Evolutionary conservation across 2,797 vertebrate species (phyloP).

Genomic region (Rhinophrynus dorsalis): DNA sequence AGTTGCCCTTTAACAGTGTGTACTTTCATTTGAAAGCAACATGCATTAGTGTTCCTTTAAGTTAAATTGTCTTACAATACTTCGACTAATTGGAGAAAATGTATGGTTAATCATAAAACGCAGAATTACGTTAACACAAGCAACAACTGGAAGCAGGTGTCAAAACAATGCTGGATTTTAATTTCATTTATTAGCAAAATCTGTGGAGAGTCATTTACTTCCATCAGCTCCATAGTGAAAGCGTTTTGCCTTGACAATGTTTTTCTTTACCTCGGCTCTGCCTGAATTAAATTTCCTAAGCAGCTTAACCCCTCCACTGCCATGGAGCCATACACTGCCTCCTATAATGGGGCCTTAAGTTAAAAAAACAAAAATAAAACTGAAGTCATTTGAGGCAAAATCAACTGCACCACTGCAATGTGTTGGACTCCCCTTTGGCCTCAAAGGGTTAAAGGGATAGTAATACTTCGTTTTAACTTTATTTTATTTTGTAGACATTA

Average conservation of each 20-base stretch:
- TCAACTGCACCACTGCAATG: no score
- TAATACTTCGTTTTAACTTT: no score
- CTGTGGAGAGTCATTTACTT: constrained; percentile 73
- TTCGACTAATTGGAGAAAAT: constrained; percentile 38
- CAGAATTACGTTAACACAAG: constrained; percentile 78
- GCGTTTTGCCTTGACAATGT: constrained; percentile 42
- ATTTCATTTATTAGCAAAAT: constrained; percentile 76
- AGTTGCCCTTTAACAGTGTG: no score
- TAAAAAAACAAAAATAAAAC: constrained; percentile 52
- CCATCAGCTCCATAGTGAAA: constrained; percentile 71
- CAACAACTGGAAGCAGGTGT: constrained; percentile 81
- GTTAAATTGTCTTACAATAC: constrained; percentile 29
- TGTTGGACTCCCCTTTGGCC: no score
- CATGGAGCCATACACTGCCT: no score
- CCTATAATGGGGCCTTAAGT: no score
- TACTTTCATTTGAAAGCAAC: no score
- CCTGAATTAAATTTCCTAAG: constrained; percentile 1
- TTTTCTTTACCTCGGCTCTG: not conserved
- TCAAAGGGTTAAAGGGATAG: no score
- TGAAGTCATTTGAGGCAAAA: no score
- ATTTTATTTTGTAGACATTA: no score
- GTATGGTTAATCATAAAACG: constrained; percentile 38
- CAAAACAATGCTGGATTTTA: constrained; percentile 76
- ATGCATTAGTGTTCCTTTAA: not conserved
- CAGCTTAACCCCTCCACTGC: constrained; percentile 2